phyloP scores from a whole-genome alignment of 2,888 invertebrate species.

The Ypsolopha scabrella region DNA sequence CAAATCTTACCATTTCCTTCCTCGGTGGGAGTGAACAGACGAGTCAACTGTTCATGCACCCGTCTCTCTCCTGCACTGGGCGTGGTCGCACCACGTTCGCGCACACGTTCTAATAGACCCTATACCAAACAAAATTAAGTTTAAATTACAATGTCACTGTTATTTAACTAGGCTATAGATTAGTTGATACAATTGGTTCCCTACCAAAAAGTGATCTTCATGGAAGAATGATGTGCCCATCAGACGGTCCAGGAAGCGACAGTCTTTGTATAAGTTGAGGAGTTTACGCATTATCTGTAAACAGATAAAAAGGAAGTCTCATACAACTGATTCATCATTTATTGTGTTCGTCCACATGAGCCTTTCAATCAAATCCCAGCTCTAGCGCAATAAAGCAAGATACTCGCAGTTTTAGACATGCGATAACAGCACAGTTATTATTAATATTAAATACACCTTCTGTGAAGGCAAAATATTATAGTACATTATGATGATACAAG shows the following conservation, averaged over 20 bases:
- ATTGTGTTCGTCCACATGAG: too few relatives aligned
- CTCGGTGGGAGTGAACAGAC: slow-evolving; percentile 44
- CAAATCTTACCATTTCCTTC: slow-evolving; percentile 5
- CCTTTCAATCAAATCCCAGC: too few relatives aligned
- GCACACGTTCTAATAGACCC: slow-evolving; percentile 80
- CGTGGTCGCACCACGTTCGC: slow-evolving; percentile 74
- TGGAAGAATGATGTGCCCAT: slow-evolving; percentile 90
- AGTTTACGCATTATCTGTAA: slow-evolving; percentile 82
- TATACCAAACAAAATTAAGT: slow-evolving; percentile 22
- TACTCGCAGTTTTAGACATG: too few relatives aligned
- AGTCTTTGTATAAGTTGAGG: slow-evolving; percentile 86
- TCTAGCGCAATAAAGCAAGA: too few relatives aligned
- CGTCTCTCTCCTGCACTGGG: slow-evolving; percentile 75
- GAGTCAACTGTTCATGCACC: slow-evolving; percentile 78
- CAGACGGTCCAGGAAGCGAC: slow-evolving; percentile 85
- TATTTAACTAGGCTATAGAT: neutral
- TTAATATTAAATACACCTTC: too few relatives aligned
- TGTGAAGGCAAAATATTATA: too few relatives aligned
- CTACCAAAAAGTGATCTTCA: slow-evolving; percentile 81
- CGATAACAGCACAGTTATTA: too few relatives aligned
- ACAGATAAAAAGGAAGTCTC: slow-evolving; percentile 7
- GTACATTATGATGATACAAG: too few relatives aligned
- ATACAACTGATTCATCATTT: too few relatives aligned
- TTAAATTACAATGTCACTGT: neutral
- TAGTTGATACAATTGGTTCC: slow-evolving; percentile 10